These are phyloP conservation scores for Rhinogobio ventralis DNA, from an alignment of 2,797 vertebrate species.

Conservation along the genomic window DNA sequence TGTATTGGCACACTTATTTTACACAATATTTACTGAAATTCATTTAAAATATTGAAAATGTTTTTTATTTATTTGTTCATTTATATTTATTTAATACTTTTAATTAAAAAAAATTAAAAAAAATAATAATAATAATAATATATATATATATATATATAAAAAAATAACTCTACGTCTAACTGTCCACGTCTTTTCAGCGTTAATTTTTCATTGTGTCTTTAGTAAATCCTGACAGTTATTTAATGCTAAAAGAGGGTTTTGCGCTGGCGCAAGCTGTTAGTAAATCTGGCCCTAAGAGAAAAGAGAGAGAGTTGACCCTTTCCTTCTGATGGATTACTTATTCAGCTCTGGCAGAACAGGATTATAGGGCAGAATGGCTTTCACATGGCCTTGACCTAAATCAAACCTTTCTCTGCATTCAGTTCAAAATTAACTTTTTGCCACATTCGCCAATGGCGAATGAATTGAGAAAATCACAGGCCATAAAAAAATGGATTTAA, in stretches of 20 bases:
- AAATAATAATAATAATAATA: no score
- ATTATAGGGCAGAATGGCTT: conserved; percentile 21
- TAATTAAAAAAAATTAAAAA: no score
- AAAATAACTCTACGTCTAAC: no score
- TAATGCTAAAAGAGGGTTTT: no score
- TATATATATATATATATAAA: no score
- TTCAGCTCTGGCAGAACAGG: neutral
- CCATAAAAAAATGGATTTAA: neutral
- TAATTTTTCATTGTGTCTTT: no score
- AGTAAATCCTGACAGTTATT: no score
- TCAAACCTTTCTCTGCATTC: neutral
- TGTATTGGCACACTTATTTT: neutral
- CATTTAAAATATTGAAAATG: neutral
- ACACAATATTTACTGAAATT: neutral
- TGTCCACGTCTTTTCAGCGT: no score
- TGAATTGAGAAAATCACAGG: neutral
- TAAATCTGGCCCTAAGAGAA: neutral
- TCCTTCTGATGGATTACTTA: conserved; percentile 20
- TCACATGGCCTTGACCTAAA: conserved; percentile 37
- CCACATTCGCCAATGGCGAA: neutral
- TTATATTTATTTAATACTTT: neutral
- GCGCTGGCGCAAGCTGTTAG: no score
- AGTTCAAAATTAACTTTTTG: neutral
- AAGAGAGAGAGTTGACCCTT: conserved; percentile 26
- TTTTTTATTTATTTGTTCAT: neutral